Evolutionary conservation across 1,140 invertebrate genomes (phyloP).

Genomic region (Euschistus heros): DNA sequence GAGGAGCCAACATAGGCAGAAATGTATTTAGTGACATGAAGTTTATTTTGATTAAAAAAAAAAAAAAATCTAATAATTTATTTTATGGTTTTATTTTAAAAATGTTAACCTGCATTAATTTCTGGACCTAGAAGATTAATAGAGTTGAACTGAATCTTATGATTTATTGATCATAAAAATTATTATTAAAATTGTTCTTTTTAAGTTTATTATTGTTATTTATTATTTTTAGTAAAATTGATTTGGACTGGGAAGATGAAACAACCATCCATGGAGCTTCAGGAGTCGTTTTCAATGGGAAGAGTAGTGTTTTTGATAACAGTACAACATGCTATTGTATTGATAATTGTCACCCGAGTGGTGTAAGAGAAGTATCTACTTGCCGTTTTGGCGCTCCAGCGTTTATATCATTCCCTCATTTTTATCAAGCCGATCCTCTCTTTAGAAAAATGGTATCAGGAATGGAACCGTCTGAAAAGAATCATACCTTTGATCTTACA

Average conservation of each 20-base stretch:
- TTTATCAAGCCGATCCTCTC: constrained; percentile 48
- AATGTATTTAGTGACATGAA: no score
- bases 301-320: constrained; percentile 45
- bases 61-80: no score
- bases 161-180: no score
- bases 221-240: constrained; percentile 2
- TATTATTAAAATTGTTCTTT: no score
- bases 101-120: no score
- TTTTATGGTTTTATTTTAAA: no score
- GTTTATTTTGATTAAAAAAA: no score
- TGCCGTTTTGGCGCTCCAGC: constrained; percentile 50
- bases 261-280: neutral
- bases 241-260: neutral
- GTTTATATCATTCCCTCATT: constrained; percentile 62
- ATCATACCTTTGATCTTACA: constrained; percentile 47
- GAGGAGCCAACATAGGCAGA: no score
- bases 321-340: constrained; percentile 50
- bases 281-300: constrained; percentile 34
- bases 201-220: no score
- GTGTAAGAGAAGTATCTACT: constrained; percentile 38
- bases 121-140: no score
- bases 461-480: constrained; percentile 43
- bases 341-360: constrained; percentile 38
- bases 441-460: constrained; percentile 46
- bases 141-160: no score